A percentile compares a stretch with the other conserved stretches of the same genome.
These are phyloP conservation scores for Ricordea florida DNA, from an alignment of 92 coral and sea anemone genomes.

Conservation along the genomic window DNA sequence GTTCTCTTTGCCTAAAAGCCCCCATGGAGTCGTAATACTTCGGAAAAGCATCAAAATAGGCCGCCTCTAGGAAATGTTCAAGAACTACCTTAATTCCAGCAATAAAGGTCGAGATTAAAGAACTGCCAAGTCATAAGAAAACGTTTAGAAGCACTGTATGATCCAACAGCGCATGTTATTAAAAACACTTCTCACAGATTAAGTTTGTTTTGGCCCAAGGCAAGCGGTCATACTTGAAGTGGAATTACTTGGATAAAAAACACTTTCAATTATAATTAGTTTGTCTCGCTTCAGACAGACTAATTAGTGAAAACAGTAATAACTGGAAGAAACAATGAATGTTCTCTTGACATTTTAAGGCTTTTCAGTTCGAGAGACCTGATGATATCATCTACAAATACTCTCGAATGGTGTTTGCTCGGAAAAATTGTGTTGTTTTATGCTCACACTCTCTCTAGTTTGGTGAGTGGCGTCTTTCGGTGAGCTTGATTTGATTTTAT, in stretches of 20 bases:
- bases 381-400: neutral
- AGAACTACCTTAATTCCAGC: too few species aligned
- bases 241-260: slow-evolving; percentile 8
- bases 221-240: slow-evolving; percentile 48
- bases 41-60: too few species aligned
- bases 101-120: too few species aligned
- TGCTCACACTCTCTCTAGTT: neutral
- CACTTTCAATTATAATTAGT: slow-evolving; percentile 32
- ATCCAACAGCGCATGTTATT: slow-evolving; percentile 20
- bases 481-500: slow-evolving; percentile 9
- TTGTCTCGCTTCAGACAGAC: slow-evolving; percentile 36
- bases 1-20: too few species aligned
- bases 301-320: slow-evolving; percentile 33
- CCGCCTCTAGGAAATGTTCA: too few species aligned
- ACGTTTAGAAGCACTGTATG: too few species aligned
- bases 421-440: neutral
- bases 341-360: slow-evolving; percentile 4
- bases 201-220: slow-evolving; percentile 23
- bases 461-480: slow-evolving; percentile 1
- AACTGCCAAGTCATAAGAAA: too few species aligned
- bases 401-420: neutral
- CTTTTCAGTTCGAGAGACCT: neutral
- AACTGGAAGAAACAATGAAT: neutral
- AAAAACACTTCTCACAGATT: slow-evolving; percentile 15
- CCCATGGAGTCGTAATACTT: too few species aligned